Base-by-base conservation (phyloP, 2,888 invertebrate species). In the Apomyelois bistriatella region DNA sequence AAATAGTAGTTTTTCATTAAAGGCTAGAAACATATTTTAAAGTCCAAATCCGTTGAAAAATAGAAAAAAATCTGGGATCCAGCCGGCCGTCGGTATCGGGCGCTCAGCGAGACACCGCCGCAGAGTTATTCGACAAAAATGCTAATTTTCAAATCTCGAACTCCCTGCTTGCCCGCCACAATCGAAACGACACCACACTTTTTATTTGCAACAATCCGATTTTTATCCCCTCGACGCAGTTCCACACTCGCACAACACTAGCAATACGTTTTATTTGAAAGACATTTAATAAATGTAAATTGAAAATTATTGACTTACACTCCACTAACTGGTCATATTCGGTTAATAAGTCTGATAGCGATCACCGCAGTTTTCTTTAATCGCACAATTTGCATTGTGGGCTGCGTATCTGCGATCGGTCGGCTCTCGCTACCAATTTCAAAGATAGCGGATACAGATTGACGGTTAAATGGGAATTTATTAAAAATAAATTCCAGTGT, bases 51-150 rank as follows among this genome's bases (percentile, higher is more conserved):
- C 70, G 70, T 74, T 70, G 13, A 72, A 79, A 82, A 80, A 78
- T 74, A 66, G 61, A 70, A 70, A 85, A 80, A 84, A 81, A 76
- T 66, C 70, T 69, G 69, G 75, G 74, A 72, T 73, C 75, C 70
- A 76, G 76, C 77, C 77, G 76, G 77, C 76, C 72, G 72, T 68
- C 76, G 78, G 85, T 90, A 88, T 88, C 89, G 79, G 77, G 78
- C 73, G 80, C 79, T 80, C 81, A 79, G 81, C 76, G 85, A 85
- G 87, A 87, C 87, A 87, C 81, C 76, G 76, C 75, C 61, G 74
- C 79, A 88, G 88, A 90, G 82, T 90, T 90, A 90, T 89, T 82
- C 85, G 87, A 83, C 88, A 87, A 90, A 90, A 88, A 90, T 90
- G 89, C 88, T 86, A 90, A 90, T 90, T 88, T 81, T 81, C 85